Base-by-base conservation (phyloP, 2,888 invertebrate species). In the Drosophila merina region DNA sequence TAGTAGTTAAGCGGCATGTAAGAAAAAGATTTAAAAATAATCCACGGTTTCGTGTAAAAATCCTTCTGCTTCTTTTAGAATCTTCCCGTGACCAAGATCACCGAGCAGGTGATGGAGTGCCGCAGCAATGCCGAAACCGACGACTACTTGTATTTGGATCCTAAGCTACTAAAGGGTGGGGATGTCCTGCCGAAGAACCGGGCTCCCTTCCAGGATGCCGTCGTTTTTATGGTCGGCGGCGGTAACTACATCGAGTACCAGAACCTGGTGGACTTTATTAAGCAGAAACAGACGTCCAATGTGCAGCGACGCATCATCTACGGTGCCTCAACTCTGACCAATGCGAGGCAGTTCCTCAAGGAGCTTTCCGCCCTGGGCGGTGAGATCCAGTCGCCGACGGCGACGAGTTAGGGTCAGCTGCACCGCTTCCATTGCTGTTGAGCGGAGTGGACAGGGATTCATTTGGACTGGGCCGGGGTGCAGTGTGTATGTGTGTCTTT, bases 181-280 rank as follows among this genome's bases (percentile, higher is more conserved):
- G 95, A 95, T 77, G 93, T 92, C 54, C 90, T 93, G 91, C 93
- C 95, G 60, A 93, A 94, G 92, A 93, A 94, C 93, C 92, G 94
- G 89, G 90, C 93, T 85, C 94, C 95, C 73, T 97, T 97, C 91
- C 95, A 95, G 86, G 97, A 97, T 91, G 97, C 97, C 3, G 95
- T 97, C 63, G 97, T 98, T 8, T 98, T 98, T 92, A 92, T 98
- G 59, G 96, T 98, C 45, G 97, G 98, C 45, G 97, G 97, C 67
- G 97, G 99, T 51, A 99, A 99, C 93, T 99, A 99, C 90, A 99
- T 99, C 89, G 99, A 99, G 92, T 99, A 99, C 92, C 99, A 99
- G 92, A 99, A 99, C 93, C 94, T 99, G 67, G 95, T 97, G 56
- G 99, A 99, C 91, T 98, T 98, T 89, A 96, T 96, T 36, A 98